Conservation (phyloP, 2,113 vertebrate species). For the Phodopus roborovskii region DNA sequence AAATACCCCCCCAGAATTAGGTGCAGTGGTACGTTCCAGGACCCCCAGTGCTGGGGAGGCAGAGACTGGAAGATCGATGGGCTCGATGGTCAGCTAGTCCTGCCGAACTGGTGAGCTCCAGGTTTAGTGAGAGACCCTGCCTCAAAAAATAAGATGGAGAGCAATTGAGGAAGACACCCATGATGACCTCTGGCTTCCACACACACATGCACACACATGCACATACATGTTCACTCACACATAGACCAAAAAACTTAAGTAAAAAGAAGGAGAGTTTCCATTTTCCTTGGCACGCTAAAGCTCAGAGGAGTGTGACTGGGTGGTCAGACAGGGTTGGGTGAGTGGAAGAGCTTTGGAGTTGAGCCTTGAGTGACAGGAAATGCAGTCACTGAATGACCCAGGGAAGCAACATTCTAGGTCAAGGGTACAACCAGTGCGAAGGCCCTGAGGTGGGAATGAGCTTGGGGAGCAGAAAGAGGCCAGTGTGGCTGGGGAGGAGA, state of each 20-base stretch:
- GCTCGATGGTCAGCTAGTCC: not conserved
- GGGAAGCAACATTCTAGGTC: constrained; percentile 68
- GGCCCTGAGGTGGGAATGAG: constrained; percentile 76
- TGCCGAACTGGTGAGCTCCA: not conserved
- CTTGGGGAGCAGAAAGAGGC: constrained; percentile 71
- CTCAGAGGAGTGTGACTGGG: not conserved
- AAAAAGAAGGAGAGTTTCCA: not conserved
- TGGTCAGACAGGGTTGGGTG: not conserved
- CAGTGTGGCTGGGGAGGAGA: constrained; percentile 32
- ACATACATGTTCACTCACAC: not conserved
- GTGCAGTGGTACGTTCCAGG: not conserved
- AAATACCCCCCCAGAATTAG: not conserved
- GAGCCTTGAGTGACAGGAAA: constrained; percentile 21
- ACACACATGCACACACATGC: not conserved
- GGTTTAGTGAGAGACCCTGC: not conserved
- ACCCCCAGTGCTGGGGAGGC: not conserved
- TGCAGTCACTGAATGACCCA: constrained; percentile 24
- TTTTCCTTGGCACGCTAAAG: not conserved
- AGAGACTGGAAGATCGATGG: not conserved
- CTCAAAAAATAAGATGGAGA: not conserved
- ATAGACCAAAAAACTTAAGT: not conserved
- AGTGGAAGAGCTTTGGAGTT: not conserved
- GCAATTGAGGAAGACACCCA: not conserved
- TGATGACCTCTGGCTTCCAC: not conserved
- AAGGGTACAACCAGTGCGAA: constrained; percentile 76